Conservation (phyloP, 2,797 vertebrate genomes). For the Graptemys geographica region DNA sequence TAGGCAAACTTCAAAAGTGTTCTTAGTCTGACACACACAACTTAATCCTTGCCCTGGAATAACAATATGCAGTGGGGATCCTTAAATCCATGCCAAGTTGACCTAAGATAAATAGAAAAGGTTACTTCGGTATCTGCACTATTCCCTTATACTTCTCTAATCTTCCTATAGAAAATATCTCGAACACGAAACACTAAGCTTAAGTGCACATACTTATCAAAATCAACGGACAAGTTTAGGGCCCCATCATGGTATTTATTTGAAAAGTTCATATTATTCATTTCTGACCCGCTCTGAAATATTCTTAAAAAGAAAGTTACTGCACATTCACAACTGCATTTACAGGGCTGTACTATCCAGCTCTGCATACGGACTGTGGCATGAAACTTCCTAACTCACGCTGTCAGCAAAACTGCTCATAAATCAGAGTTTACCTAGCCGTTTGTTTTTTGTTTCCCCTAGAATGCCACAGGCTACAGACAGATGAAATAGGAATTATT, state of each 20-base stretch:
- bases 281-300: constrained; percentile 19
- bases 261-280: constrained; percentile 5
- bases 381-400: neutral
- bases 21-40: neutral
- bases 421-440: constrained; percentile 44
- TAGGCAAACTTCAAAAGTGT: neutral
- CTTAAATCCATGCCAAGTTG: neutral
- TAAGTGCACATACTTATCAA: neutral
- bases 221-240: neutral
- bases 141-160: neutral
- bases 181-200: constrained; percentile 6
- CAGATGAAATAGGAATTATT: constrained; percentile 58
- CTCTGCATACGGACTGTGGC: constrained; percentile 35
- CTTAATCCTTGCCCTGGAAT: constrained; percentile 20
- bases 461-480: constrained; percentile 64
- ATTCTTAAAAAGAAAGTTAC: constrained; percentile 49
- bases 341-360: neutral
- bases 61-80: neutral
- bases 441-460: constrained; percentile 26
- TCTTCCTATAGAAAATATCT: neutral
- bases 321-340: constrained; percentile 12
- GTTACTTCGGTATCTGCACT: neutral
- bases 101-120: neutral
- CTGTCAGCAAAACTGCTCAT: constrained; percentile 43
- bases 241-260: neutral